Conservation (phyloP, 2,797 vertebrate species). For the Tokudaia muenninki region DNA sequence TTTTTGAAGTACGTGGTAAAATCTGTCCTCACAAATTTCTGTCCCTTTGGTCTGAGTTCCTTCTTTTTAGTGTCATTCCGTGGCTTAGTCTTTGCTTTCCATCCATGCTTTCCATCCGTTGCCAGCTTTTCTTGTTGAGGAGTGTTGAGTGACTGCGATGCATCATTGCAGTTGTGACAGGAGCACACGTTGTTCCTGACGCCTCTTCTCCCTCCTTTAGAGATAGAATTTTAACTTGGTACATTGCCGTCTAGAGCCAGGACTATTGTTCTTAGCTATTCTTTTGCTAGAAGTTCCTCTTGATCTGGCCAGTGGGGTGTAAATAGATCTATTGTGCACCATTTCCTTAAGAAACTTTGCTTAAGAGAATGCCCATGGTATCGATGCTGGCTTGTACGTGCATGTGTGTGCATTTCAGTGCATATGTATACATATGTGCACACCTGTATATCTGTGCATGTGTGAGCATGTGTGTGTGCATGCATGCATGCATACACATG, state of each 20-base stretch:
- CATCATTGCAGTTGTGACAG: not conserved
- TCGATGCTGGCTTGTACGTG: not conserved
- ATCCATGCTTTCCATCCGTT: not conserved
- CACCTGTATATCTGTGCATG: not conserved
- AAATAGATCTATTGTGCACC: not conserved
- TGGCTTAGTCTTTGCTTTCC: not conserved
- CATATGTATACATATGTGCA: not conserved
- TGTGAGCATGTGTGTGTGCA: not conserved
- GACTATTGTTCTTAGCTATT: not conserved
- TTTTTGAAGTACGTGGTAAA: not conserved
- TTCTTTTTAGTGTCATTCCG: not conserved
- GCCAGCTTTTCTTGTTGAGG: not conserved
- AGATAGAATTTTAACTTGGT: not conserved
- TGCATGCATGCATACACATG: not conserved
- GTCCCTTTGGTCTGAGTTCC: not conserved
- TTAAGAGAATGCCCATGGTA: not conserved
- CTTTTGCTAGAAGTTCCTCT: not conserved
- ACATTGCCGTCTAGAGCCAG: not conserved
- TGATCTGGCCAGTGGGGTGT: not conserved
- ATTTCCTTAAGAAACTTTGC: constrained; percentile 34
- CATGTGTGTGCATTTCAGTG: not conserved
- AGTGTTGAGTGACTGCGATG: not conserved
- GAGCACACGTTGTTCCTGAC: not conserved
- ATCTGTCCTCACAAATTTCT: constrained; percentile 8
- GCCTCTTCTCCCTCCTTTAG: not conserved